Conservation (phyloP, 2,888 invertebrate genomes). For the Incurvaria masculella region DNA sequence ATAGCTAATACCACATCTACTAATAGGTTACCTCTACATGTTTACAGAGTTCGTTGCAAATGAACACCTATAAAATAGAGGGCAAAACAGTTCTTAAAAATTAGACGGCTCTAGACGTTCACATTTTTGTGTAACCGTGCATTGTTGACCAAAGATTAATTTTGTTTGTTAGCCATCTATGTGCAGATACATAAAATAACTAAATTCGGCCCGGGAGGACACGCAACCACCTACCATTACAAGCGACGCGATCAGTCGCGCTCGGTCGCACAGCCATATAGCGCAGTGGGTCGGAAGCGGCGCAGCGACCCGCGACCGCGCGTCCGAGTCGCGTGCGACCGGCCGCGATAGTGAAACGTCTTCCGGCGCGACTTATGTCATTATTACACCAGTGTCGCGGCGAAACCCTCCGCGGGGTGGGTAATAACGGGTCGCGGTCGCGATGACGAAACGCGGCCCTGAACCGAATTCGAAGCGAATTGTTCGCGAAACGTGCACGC, state of each 20-base stretch:
- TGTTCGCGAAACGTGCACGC: too few species aligned
- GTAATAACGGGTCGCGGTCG: background rate
- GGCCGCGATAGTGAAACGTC: conserved; percentile 1
- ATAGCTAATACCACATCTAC: too few species aligned
- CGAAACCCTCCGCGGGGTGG: background rate
- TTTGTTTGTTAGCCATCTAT: too few species aligned
- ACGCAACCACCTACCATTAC: background rate
- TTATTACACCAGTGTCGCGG: background rate
- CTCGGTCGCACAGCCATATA: background rate
- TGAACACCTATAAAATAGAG: too few species aligned
- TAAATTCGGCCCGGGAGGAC: too few species aligned
- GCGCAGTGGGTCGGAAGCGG: background rate
- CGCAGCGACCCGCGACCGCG: background rate
- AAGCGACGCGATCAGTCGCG: background rate
- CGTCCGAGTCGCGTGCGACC: background rate
- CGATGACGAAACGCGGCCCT: background rate
- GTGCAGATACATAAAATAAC: too few species aligned
- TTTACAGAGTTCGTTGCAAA: too few species aligned
- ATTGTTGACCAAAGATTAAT: too few species aligned
- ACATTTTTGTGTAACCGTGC: too few species aligned
- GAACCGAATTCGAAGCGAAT: background rate
- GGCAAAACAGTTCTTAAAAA: too few species aligned
- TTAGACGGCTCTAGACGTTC: too few species aligned
- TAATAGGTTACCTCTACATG: too few species aligned
- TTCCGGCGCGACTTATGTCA: background rate